phyloP scores from a whole-genome alignment of 1,140 invertebrate species.

The Cherax quadricarinatus region DNA sequence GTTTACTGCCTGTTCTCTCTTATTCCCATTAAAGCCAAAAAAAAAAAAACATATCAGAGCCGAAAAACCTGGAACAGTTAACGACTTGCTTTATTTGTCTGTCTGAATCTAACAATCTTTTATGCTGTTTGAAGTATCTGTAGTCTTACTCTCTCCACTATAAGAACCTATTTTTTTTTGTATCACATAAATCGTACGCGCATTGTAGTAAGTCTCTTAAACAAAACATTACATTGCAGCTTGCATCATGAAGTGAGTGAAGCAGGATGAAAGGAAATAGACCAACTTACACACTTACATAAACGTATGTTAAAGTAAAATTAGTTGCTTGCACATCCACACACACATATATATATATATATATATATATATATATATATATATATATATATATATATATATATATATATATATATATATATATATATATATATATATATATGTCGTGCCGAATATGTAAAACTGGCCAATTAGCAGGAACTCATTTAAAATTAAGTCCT shows the following conservation, averaged over 20 bases:
- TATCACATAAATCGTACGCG: not conserved
- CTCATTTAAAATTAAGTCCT: too few relatives aligned
- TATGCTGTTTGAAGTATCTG: not conserved
- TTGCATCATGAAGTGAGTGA: not conserved
- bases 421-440: not conserved
- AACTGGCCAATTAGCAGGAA: too few relatives aligned
- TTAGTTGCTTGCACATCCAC: not conserved
- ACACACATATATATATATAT: not conserved
- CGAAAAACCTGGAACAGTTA: not conserved
- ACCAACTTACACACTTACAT: not conserved
- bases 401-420: constrained; percentile 15
- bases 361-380: not conserved
- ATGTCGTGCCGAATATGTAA: too few relatives aligned
- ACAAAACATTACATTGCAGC: not conserved
- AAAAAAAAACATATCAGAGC: not conserved
- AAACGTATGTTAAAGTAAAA: not conserved
- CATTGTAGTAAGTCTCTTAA: not conserved
- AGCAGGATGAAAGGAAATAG: not conserved
- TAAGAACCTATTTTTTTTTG: not conserved
- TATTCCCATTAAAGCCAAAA: not conserved
- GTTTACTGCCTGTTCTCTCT: constrained; percentile 9
- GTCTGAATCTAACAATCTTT: not conserved
- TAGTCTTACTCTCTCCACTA: too few relatives aligned
- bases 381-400: not conserved
- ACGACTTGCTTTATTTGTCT: constrained; percentile 6